A percentile compares a stretch with the other conserved stretches of the same genome.
phyloP scores from a whole-genome alignment of 53 echinoderm and acorn worm genomes.

The Crossaster papposus region DNA sequence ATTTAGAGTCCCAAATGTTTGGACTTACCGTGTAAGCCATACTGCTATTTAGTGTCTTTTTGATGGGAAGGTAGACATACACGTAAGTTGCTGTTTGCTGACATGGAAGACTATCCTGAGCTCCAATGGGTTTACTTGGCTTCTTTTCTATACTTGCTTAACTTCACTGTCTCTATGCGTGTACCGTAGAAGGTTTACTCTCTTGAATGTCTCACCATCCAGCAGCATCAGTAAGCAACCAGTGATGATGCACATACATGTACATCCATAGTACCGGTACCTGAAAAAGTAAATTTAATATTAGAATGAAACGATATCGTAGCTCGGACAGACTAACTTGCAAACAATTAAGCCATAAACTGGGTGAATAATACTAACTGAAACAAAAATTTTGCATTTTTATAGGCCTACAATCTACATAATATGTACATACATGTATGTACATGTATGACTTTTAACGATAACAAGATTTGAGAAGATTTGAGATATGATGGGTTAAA shows the following conservation, averaged over 20 bases:
- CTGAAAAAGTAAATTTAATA: background rate
- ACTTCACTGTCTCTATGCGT: conserved; percentile 10
- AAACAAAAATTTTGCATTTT: no score
- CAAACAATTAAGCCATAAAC: no score
- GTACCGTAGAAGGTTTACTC: background rate
- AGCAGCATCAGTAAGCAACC: background rate
- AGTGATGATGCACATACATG: background rate
- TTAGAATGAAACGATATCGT: background rate
- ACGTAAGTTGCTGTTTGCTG: background rate
- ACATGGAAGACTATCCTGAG: background rate
- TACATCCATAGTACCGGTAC: background rate
- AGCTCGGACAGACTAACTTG: background rate
- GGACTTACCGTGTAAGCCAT: conserved; percentile 44
- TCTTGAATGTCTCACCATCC: background rate
- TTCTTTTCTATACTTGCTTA: background rate
- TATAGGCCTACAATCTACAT: no score
- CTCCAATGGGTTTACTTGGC: background rate
- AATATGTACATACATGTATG: no score
- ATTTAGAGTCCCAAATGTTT: background rate
- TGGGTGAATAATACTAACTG: no score
- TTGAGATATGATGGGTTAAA: no score
- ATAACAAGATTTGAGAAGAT: no score
- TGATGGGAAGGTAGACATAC: background rate
- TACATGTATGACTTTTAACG: no score
- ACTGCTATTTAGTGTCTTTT: background rate